A percentile compares a stretch with the other conserved stretches of the same genome.
Conservation (phyloP, 2,113 vertebrate genomes). For the Amphiprion ocellaris region DNA sequence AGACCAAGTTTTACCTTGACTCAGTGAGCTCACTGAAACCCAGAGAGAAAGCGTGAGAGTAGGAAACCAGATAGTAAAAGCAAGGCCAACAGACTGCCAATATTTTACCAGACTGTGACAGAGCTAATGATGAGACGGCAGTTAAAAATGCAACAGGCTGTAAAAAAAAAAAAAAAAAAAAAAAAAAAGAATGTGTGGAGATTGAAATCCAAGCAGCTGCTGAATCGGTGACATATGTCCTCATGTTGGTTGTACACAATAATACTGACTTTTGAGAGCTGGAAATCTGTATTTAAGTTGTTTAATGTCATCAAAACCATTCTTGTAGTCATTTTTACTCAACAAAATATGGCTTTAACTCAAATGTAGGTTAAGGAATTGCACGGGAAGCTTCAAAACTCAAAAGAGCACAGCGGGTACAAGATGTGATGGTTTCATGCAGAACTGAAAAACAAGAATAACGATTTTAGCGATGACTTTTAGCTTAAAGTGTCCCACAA, state of each 20-base stretch:
- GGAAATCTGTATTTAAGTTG: background rate
- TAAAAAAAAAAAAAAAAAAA: no score
- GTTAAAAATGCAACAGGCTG: conserved; percentile 40
- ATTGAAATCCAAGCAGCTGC: conserved; percentile 3
- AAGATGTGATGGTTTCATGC: background rate
- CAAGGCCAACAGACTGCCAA: conserved; percentile 9
- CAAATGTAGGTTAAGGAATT: background rate
- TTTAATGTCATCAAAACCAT: background rate
- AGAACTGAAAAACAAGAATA: no score
- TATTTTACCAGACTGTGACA: conserved; percentile 8
- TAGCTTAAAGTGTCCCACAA: background rate
- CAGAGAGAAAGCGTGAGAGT: background rate
- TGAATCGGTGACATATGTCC: conserved; percentile 13
- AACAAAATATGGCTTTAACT: no score
- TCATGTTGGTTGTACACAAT: background rate
- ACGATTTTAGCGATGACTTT: no score
- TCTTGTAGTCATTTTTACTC: no score
- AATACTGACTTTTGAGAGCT: background rate
- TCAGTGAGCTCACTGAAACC: background rate
- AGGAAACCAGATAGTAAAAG: background rate
- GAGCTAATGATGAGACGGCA: conserved; percentile 25
- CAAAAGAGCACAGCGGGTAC: no score
- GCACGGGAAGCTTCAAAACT: background rate
- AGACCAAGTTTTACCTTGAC: background rate
- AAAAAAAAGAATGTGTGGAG: background rate